Conservation (phyloP, 1,140 invertebrate species). For the Glomeris maerens region DNA sequence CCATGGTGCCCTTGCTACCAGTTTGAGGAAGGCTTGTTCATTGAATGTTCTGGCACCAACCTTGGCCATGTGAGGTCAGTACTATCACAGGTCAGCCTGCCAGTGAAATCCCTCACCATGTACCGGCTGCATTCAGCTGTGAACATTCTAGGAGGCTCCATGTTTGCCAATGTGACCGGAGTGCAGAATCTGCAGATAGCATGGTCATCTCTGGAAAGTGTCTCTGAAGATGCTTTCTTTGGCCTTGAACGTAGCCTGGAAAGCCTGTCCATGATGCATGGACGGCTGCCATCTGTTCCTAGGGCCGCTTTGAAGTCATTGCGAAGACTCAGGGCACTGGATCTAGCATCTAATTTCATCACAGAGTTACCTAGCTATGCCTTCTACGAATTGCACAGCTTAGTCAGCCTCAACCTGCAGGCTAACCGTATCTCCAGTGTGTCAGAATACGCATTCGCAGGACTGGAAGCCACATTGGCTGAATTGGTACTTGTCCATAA, state of each 20-base stretch:
- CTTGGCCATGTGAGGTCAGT: conserved; percentile 38
- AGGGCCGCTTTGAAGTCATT: conserved; percentile 60
- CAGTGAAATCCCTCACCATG: conserved; percentile 67
- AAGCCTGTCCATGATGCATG: conserved; percentile 61
- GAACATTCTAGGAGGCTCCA: conserved; percentile 47
- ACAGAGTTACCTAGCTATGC: conserved; percentile 66
- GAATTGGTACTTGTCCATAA: conserved; percentile 77
- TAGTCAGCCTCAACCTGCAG: conserved; percentile 70
- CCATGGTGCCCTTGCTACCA: conserved; percentile 76
- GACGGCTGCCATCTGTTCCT: conserved; percentile 61
- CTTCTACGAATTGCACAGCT: conserved; percentile 59
- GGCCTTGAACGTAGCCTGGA: conserved; percentile 58
- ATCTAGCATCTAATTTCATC: conserved; percentile 74
- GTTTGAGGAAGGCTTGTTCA: conserved; percentile 73
- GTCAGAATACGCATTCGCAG: conserved; percentile 64
- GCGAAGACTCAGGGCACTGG: conserved; percentile 52
- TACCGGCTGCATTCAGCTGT: conserved; percentile 67
- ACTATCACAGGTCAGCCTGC: conserved; percentile 35
- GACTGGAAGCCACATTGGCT: conserved; percentile 57
- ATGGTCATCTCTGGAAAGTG: conserved; percentile 56
- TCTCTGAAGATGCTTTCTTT: conserved; percentile 55
- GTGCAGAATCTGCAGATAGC: conserved; percentile 60
- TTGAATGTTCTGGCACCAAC: conserved; percentile 72
- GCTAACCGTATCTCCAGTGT: conserved; percentile 54
- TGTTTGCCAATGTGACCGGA: conserved; percentile 51